Percentiles rank a stretch among this genome's conserved stretches.
phyloP scores from a whole-genome alignment of 2,888 invertebrate genomes.

The Xylota sylvarum region DNA sequence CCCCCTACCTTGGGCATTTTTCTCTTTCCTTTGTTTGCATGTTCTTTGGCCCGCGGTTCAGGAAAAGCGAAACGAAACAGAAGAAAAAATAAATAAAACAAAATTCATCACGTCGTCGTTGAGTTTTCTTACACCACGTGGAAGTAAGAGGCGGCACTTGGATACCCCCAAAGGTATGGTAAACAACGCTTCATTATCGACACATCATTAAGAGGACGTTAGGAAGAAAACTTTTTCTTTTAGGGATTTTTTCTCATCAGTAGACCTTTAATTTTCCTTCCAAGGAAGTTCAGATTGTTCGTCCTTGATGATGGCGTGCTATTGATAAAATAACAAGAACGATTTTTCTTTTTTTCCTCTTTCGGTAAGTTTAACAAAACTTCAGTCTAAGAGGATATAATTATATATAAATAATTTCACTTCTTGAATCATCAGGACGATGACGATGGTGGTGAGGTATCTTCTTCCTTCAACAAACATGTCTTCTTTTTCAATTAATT shows the following conservation, averaged over 20 bases:
- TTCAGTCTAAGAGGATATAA: conserved; percentile 18
- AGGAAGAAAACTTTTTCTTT: conserved; percentile 39
- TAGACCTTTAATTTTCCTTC: conserved; percentile 29
- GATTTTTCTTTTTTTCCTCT: conserved; percentile 2
- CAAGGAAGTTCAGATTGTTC: conserved; percentile 21
- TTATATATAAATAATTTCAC: conserved; percentile 55
- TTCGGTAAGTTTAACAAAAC: conserved; percentile 12
- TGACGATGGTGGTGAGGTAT: not conserved
- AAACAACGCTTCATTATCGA: conserved; percentile 69
- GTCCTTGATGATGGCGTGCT: conserved; percentile 11
- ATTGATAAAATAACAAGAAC: conserved; percentile 49
- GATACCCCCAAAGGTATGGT: conserved; percentile 36
- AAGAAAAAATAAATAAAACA: conserved; percentile 19
- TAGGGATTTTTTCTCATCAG: conserved; percentile 9
- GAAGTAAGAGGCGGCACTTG: conserved; percentile 5
- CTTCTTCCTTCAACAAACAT: not conserved
- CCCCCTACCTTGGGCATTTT: conserved; percentile 30
- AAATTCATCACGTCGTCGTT: conserved; percentile 57
- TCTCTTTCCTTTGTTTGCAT: conserved; percentile 21
- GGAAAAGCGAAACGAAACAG: not conserved
- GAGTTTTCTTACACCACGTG: conserved; percentile 25
- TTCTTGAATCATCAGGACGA: conserved; percentile 31
- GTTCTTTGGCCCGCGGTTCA: conserved; percentile 5
- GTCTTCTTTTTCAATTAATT: conserved; percentile 53
- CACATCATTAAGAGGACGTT: conserved; percentile 61